These are phyloP conservation scores for Habrosyne pyritoides DNA, from an alignment of 2,888 invertebrate genomes.

Conservation along the genomic window DNA sequence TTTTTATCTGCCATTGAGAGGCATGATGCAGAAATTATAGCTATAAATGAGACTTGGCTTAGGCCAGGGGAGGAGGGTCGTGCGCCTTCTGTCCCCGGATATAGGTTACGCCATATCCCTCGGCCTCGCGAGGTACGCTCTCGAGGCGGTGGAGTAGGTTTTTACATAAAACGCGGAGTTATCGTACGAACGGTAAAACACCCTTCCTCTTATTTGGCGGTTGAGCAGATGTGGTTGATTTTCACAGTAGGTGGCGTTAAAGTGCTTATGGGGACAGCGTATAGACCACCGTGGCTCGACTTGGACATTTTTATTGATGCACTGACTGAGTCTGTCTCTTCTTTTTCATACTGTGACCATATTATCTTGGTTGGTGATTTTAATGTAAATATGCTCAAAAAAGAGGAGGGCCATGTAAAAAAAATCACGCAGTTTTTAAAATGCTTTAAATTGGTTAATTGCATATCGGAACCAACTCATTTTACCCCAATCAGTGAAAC, in stretches of 20 bases:
- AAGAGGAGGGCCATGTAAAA: neutral
- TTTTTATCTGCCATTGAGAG: conserved; percentile 4
- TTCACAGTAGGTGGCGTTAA: neutral
- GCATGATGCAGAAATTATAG: neutral
- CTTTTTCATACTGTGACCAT: too few species aligned
- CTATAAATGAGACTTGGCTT: conserved; percentile 10
- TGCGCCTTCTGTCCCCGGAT: conserved; percentile 3
- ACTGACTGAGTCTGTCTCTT: too few species aligned
- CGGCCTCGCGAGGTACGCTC: too few species aligned
- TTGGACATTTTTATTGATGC: conserved; percentile 18
- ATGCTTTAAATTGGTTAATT: neutral
- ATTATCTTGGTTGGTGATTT: too few species aligned
- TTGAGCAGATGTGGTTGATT: too few species aligned
- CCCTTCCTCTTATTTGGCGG: too few species aligned
- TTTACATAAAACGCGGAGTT: too few species aligned
- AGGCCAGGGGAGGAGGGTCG: conserved; percentile 6
- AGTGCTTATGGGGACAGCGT: conserved; percentile 23
- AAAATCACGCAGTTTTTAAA: too few species aligned
- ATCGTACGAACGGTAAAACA: too few species aligned
- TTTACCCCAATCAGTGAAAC: conserved; percentile 19
- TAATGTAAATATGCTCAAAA: too few species aligned
- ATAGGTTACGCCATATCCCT: neutral
- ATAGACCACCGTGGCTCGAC: conserved; percentile 23
- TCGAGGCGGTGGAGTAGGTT: too few species aligned
- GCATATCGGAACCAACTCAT: conserved; percentile 16